Evolutionary conservation across 2,888 invertebrate genomes (phyloP), one percentile per base, ranked within the genome.

Genomic region (Oscheius onirici): DNA sequence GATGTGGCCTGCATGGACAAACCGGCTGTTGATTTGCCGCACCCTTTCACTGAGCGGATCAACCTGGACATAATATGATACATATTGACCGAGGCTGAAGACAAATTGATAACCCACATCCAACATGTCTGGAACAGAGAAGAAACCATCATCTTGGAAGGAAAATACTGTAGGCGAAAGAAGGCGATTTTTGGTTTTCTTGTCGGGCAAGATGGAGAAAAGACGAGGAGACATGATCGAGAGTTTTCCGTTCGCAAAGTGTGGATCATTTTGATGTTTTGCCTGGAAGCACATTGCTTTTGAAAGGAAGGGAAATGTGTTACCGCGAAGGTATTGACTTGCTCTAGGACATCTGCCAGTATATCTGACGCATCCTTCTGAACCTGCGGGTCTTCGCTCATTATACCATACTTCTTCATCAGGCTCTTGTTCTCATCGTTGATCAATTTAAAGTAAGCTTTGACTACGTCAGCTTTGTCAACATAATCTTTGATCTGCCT

Each of bases 111-210:
- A 44, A 51, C 63, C 52, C 20, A 84, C 83, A 63, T 79, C 78
- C 20, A 85, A 76, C 0, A 85, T 54, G 11, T 81, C 79, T 3
- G 83, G 83, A 3, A 85, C 66, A 0, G 84, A 80, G 63, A 84
- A 80, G 17, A 81, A 74, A 3, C 84, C 84, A 51, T 85, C 83
- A 41, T 79, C 74, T 46, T 85, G 85, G 57, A 85, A 85, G 1
- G 80, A 80, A 0, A 85, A 51, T 22, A 85, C 63, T 3, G 79
- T 81, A 10, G 84, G 84, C 13, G 84, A 84, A 3, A 83, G 65
- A 1, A 82, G 67, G 11, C 73, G 72, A 20, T 73, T 73, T n/a
- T 73, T 75, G 11, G 55, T 34, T 43, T 70, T 55, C 26, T 72
- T 75, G 57, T 76, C 76, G 22, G 83, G 83, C 41, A 84, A 67